phyloP scores from a whole-genome alignment of 2,888 invertebrate genomes.

The Ommatoiulus sabulosus region DNA sequence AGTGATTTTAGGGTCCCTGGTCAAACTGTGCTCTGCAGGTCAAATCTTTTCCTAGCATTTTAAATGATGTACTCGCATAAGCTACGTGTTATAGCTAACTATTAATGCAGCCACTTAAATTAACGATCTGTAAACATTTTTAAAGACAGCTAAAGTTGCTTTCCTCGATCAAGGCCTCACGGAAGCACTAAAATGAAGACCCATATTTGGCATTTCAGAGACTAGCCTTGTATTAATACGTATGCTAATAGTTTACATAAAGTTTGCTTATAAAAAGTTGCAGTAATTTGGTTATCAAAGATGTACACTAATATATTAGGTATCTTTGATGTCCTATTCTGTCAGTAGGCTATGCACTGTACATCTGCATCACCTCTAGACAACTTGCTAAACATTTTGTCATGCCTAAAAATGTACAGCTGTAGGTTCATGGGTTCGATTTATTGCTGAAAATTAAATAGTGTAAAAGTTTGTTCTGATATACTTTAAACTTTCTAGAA shows the following conservation, averaged over 20 bases:
- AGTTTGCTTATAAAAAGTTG: neutral
- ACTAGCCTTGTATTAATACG: neutral
- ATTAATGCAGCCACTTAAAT: neutral
- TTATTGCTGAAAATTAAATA: no score
- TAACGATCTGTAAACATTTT: neutral
- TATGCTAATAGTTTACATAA: neutral
- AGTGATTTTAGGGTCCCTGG: neutral
- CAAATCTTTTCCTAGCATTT: neutral
- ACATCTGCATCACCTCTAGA: no score
- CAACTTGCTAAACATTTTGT: no score
- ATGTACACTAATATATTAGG: neutral
- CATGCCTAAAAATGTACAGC: no score
- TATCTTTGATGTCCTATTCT: no score
- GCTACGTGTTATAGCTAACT: neutral
- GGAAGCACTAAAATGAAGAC: neutral
- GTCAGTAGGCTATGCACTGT: no score
- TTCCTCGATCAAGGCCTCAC: neutral
- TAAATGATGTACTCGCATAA: neutral
- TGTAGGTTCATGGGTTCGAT: no score
- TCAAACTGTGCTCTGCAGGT: neutral
- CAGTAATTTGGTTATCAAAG: neutral
- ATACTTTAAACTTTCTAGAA: no score
- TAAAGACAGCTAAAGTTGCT: neutral
- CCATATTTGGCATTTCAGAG: constrained; percentile 17
- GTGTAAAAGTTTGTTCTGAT: no score